These are phyloP conservation scores for Dendropsophus ebraccatus DNA, from an alignment of 2,113 vertebrate genomes.

Conservation along the genomic window DNA sequence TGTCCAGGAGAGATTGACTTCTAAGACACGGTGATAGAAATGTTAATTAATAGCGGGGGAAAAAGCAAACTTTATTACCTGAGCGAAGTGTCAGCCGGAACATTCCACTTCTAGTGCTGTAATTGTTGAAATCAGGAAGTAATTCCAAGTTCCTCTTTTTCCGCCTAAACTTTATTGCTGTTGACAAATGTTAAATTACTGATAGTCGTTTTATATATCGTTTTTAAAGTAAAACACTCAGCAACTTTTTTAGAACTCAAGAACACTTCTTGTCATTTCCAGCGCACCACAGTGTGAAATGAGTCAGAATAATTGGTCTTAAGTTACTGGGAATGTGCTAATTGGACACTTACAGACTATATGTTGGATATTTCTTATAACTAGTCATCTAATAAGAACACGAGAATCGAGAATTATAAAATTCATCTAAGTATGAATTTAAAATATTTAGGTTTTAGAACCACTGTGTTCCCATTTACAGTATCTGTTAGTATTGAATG, in stretches of 20 bases:
- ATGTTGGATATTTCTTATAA: neutral
- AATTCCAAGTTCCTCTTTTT: conserved; percentile 15
- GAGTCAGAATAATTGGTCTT: conserved; percentile 29
- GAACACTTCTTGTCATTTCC: conserved; percentile 61
- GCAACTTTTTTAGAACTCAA: conserved; percentile 61
- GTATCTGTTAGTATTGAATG: neutral
- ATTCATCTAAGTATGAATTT: neutral
- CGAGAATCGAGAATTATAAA: neutral
- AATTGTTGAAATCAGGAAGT: conserved; percentile 39
- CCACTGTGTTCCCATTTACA: neutral
- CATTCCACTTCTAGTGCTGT: neutral
- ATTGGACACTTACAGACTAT: neutral
- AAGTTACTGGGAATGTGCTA: conserved; percentile 31
- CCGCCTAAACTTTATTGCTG: conserved; percentile 55
- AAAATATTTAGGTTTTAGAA: neutral
- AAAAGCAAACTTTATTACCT: conserved; percentile 14
- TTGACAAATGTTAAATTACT: conserved; percentile 58
- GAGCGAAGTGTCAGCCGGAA: neutral
- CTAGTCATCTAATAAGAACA: neutral
- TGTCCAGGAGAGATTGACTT: conserved; percentile 15
- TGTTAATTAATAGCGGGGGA: conserved; percentile 5
- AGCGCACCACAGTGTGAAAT: conserved; percentile 58
- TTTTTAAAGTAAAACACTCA: conserved; percentile 68
- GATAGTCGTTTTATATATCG: conserved; percentile 54
- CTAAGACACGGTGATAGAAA: conserved; percentile 15